Evolutionary conservation across 2,113 vertebrate genomes (phyloP).

Genomic region (Sylvia atricapilla): DNA sequence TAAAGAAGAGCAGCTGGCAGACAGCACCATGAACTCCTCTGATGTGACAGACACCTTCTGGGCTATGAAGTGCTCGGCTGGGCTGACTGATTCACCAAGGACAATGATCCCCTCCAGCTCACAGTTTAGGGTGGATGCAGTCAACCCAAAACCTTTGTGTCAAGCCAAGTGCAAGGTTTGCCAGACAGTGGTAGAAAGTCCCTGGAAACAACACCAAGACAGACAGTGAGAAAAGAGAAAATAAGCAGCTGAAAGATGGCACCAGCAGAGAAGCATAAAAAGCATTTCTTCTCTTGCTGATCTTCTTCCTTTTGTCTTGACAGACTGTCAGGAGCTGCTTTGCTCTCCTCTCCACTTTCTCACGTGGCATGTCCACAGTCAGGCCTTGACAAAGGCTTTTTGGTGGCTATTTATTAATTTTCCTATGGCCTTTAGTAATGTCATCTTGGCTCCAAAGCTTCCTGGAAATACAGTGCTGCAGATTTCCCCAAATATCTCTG

Average conservation of each 20-base stretch:
- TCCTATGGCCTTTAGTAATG: conserved; percentile 36
- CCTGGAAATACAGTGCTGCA: conserved; percentile 37
- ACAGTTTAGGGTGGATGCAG: background rate
- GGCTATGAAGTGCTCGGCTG: background rate
- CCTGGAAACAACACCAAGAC: background rate
- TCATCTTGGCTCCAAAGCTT: conserved; percentile 21
- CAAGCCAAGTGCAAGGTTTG: background rate
- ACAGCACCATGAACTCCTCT: background rate
- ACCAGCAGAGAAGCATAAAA: background rate
- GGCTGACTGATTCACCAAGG: background rate
- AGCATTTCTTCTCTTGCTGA: background rate
- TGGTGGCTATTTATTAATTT: conserved; percentile 45
- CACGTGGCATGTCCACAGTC: background rate
- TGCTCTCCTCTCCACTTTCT: background rate
- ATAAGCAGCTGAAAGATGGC: background rate
- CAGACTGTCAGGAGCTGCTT: background rate
- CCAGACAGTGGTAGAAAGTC: background rate
- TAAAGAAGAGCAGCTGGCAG: background rate
- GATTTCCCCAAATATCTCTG: conserved; percentile 1
- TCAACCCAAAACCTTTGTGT: background rate
- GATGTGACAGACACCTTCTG: background rate
- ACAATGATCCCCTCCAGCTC: background rate
- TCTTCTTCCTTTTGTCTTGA: background rate
- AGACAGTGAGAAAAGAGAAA: background rate
- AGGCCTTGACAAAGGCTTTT: background rate